Percentiles rank a stretch among this genome's conserved stretches.
Conservation (phyloP, 2,113 vertebrate species). For the Phylloscopus whistleri region DNA sequence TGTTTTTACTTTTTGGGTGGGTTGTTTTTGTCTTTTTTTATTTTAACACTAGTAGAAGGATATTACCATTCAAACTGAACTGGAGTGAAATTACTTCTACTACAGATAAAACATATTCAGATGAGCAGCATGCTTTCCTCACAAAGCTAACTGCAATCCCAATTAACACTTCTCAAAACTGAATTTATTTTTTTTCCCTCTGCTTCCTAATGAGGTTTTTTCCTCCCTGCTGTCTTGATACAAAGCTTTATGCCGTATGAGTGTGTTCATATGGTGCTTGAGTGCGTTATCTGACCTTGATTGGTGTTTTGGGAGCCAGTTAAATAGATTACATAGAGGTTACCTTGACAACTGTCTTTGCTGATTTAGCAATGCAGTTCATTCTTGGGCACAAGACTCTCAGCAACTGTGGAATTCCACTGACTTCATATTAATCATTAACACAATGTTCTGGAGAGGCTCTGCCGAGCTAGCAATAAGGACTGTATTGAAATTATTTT, state of each 20-base stretch:
- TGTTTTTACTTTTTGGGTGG: slow-evolving; percentile 53
- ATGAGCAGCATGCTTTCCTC: slow-evolving; percentile 43
- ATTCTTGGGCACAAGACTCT: slow-evolving; percentile 85
- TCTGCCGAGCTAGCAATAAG: slow-evolving; percentile 76
- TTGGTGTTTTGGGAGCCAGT: slow-evolving; percentile 87
- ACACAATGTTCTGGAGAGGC: slow-evolving; percentile 80
- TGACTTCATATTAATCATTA: slow-evolving; percentile 88
- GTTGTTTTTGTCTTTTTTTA: background rate
- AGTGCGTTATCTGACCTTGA: slow-evolving; percentile 88
- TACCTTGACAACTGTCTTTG: slow-evolving; percentile 95
- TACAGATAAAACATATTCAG: slow-evolving; percentile 46
- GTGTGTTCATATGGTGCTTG: slow-evolving; percentile 80
- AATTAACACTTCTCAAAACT: slow-evolving; percentile 83
- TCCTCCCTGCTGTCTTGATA: slow-evolving; percentile 84
- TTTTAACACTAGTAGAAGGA: background rate
- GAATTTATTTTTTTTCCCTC: slow-evolving; percentile 75
- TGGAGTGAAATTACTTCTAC: slow-evolving; percentile 42
- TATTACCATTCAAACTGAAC: slow-evolving; percentile 50
- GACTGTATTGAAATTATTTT: slow-evolving; percentile 68
- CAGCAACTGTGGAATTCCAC: slow-evolving; percentile 83
- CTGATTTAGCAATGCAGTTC: slow-evolving; percentile 90
- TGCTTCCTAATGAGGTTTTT: slow-evolving; percentile 85
- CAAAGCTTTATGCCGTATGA: slow-evolving; percentile 81
- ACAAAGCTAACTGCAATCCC: slow-evolving; percentile 68
- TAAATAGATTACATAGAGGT: slow-evolving; percentile 92